These are phyloP conservation scores for Pygmarrhopalites habei DNA, from an alignment of 1,140 invertebrate species.

Conservation along the genomic window DNA sequence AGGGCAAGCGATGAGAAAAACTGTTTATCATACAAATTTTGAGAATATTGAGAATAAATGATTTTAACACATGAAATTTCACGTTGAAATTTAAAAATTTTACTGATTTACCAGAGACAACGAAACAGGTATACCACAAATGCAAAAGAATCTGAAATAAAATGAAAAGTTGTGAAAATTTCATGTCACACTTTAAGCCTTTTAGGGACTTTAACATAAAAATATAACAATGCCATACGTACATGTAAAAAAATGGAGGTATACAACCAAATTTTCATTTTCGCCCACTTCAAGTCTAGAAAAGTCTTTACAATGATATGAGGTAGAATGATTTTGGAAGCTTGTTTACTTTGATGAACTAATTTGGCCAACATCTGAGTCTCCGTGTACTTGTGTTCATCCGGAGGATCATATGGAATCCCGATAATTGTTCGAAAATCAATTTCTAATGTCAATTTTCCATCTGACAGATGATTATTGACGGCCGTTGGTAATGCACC, in stretches of 20 bases:
- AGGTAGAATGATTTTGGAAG: not conserved
- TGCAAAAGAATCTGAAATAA: slow-evolving; percentile 1
- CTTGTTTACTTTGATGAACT: not conserved
- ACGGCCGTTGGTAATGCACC: not conserved
- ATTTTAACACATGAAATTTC: too few relatives aligned
- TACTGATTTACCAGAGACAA: too few relatives aligned
- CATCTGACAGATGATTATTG: slow-evolving; percentile 7
- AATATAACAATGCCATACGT: not conserved
- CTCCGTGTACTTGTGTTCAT: not conserved
- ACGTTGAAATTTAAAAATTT: too few relatives aligned
- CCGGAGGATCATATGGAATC: not conserved
- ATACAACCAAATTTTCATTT: slow-evolving; percentile 12
- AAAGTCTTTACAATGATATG: slow-evolving; percentile 8
- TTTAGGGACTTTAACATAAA: too few relatives aligned
- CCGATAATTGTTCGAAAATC: not conserved
- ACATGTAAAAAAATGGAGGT: not conserved
- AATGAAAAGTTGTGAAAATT: too few relatives aligned
- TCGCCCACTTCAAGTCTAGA: slow-evolving; percentile 7
- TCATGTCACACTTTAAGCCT: too few relatives aligned
- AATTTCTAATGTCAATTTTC: slow-evolving; percentile 8
- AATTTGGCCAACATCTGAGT: not conserved
- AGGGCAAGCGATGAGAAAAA: slow-evolving; percentile 5
- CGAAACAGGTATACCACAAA: slow-evolving; percentile 8
- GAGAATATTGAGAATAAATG: too few relatives aligned
- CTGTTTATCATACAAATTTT: too few relatives aligned